Conservation (phyloP, 2,113 vertebrate species). For the Sakesphorus luctuosus region DNA sequence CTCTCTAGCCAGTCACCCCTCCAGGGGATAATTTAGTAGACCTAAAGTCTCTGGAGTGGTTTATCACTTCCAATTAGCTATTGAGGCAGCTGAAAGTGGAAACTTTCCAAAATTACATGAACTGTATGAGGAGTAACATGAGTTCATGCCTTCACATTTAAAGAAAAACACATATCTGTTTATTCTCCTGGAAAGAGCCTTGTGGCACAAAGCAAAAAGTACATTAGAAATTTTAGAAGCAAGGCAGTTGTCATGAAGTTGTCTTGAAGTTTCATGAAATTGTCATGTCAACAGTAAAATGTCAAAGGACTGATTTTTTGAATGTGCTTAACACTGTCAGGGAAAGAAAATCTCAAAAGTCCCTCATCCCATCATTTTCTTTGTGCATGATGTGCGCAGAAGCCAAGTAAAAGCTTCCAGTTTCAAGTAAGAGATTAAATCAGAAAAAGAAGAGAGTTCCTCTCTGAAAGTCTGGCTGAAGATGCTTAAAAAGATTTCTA, state of each 20-base stretch:
- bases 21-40: neutral
- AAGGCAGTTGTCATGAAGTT: neutral
- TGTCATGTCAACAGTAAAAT: neutral
- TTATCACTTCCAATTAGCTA: slow-evolving; percentile 20
- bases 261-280: too few relatives aligned
- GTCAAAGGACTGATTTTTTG: neutral
- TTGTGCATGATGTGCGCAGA: neutral
- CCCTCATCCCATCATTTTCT: neutral
- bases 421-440: neutral
- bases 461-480: neutral
- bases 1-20: neutral
- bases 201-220: neutral
- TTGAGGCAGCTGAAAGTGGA: neutral
- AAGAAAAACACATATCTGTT: neutral
- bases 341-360: neutral
- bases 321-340: neutral
- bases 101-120: neutral
- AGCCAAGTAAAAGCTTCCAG: neutral
- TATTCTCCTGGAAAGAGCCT: neutral
- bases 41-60: neutral
- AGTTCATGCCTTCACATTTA: neutral
- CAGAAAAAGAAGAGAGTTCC: neutral
- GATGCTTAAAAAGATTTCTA: neutral
- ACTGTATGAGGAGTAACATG: neutral
- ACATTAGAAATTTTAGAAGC: neutral